These are phyloP conservation scores for Columba livia DNA, from an alignment of 2,113 vertebrate genomes.

Conservation along the genomic window DNA sequence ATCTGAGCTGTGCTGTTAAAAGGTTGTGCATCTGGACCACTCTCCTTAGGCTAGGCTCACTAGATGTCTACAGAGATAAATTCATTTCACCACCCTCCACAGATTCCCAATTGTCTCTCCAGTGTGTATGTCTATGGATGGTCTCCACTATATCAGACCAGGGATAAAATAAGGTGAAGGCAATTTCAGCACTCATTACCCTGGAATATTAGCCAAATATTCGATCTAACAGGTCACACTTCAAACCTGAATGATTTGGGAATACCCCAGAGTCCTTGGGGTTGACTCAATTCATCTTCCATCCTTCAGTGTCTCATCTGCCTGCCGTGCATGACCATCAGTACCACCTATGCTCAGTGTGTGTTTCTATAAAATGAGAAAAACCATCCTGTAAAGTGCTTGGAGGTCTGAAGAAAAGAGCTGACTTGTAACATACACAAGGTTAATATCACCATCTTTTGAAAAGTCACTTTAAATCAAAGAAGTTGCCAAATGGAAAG, in stretches of 20 bases:
- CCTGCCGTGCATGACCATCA: neutral
- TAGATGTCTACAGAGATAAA: neutral
- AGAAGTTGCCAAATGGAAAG: neutral
- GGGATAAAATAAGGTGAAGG: neutral
- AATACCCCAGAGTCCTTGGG: neutral
- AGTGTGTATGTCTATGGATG: neutral
- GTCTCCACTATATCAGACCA: neutral
- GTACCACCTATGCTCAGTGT: neutral
- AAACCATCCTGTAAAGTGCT: neutral
- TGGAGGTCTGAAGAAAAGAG: neutral
- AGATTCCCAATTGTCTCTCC: neutral
- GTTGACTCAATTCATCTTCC: neutral
- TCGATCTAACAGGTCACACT: neutral
- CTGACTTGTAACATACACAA: neutral
- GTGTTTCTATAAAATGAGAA: neutral
- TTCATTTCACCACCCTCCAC: neutral
- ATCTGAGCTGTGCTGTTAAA: neutral
- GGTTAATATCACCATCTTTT: neutral
- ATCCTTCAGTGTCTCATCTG: neutral
- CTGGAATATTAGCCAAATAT: neutral
- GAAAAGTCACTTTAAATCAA: neutral
- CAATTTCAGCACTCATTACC: neutral
- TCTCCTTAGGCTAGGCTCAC: neutral
- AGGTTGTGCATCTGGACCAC: neutral
- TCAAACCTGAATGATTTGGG: neutral